Conservation (phyloP, 2,888 invertebrate species). For the Neria commutata region DNA sequence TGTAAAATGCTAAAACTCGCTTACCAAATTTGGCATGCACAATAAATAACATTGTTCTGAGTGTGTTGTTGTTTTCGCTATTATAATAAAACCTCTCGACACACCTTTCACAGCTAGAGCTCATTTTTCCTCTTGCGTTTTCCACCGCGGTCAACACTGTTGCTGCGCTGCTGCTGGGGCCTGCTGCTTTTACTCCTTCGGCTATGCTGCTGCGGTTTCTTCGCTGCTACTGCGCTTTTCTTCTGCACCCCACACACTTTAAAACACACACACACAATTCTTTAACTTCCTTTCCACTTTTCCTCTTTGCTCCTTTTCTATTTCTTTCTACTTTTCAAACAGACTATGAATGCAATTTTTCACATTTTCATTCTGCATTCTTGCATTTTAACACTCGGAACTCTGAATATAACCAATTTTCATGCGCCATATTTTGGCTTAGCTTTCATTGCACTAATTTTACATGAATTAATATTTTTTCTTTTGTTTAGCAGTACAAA, state of each 20-base stretch:
- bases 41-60: constrained; percentile 23
- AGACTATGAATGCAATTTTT: constrained; percentile 33
- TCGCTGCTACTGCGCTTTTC: constrained; percentile 36
- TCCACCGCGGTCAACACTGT: constrained; percentile 2
- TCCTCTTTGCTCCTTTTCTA: constrained; percentile 28
- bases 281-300: no score
- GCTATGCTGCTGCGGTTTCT: not conserved
- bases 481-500: constrained; percentile 5
- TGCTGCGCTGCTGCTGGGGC: constrained; percentile 9
- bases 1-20: no score
- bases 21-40: not conserved
- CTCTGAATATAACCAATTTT: constrained; percentile 41
- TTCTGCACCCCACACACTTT: constrained; percentile 29
- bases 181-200: not conserved
- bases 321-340: constrained; percentile 24
- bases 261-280: no score
- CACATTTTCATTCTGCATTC: constrained; percentile 44
- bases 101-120: constrained; percentile 60
- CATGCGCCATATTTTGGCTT: constrained; percentile 45
- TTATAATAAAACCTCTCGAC: constrained; percentile 46
- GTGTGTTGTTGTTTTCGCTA: constrained; percentile 43
- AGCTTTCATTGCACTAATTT: constrained; percentile 41
- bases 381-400: constrained; percentile 31
- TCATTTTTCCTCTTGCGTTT: constrained; percentile 45
- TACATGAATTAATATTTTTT: not conserved